These are phyloP conservation scores for Noctuana brunneofusca DNA, from an alignment of 2,888 invertebrate species.

Conservation along the genomic window DNA sequence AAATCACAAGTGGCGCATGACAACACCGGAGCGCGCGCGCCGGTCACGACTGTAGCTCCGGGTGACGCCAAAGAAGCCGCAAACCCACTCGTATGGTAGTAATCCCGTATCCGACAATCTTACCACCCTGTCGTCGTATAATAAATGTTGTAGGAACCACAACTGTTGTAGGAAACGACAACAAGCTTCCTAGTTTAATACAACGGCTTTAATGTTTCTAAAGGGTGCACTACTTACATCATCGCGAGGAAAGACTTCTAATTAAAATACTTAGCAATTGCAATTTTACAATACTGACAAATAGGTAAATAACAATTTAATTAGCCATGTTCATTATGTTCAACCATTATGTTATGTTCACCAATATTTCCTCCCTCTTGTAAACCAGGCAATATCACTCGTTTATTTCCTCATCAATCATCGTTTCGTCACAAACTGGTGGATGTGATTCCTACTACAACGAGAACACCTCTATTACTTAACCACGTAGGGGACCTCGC, in stretches of 20 bases:
- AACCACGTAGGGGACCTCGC: conserved; percentile 54
- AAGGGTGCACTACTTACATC: too few species aligned
- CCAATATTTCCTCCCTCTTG: conserved; percentile 41
- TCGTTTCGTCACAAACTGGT: conserved; percentile 56
- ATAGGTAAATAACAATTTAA: too few species aligned
- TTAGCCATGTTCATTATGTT: too few species aligned
- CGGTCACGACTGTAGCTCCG: conserved; percentile 67
- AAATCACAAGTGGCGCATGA: conserved; percentile 75
- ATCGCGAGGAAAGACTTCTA: too few species aligned
- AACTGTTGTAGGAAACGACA: neutral
- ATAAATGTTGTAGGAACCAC: conserved; percentile 36
- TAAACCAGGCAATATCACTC: conserved; percentile 62
- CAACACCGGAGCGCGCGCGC: conserved; percentile 69
- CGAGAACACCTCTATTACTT: conserved; percentile 58
- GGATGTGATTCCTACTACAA: conserved; percentile 52
- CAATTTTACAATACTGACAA: too few species aligned
- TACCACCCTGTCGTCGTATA: conserved; percentile 46
- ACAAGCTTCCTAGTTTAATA: neutral
- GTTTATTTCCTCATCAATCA: conserved; percentile 65
- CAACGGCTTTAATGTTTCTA: too few species aligned
- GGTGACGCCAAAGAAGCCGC: conserved; percentile 57
- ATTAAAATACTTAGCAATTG: too few species aligned
- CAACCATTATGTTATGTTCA: neutral
- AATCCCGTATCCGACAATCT: conserved; percentile 53
- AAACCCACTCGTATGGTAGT: conserved; percentile 43